Conservation (phyloP, 1,140 invertebrate genomes). For the Drosophila orosa region DNA sequence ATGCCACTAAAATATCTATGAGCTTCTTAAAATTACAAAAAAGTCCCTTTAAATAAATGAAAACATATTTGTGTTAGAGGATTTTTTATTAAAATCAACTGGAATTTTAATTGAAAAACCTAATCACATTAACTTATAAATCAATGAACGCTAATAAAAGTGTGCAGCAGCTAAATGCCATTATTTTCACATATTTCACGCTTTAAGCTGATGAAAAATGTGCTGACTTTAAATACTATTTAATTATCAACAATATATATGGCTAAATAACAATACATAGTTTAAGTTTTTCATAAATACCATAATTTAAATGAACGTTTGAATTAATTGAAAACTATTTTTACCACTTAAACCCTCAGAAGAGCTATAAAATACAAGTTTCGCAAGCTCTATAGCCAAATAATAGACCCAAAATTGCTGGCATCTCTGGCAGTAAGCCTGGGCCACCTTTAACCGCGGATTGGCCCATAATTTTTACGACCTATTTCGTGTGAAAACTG, state of each 20-base stretch:
- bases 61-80: not conserved
- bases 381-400: not conserved
- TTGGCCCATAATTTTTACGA: conserved; percentile 76
- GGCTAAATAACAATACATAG: not conserved
- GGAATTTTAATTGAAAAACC: not conserved
- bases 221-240: not conserved
- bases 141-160: not conserved
- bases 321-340: too few species aligned
- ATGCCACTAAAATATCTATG: too few species aligned
- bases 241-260: not conserved
- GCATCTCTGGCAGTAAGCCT: conserved; percentile 18
- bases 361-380: not conserved
- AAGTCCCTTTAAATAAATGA: not conserved
- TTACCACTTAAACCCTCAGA: not conserved
- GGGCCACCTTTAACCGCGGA: conserved; percentile 17
- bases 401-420: not conserved
- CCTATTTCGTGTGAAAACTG: conserved; percentile 74
- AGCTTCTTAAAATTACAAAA: not conserved
- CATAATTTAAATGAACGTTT: not conserved
- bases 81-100: not conserved
- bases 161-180: not conserved
- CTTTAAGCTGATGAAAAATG: not conserved
- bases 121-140: conserved; percentile 11
- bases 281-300: not conserved
- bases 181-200: not conserved